Evolutionary conservation across 2,797 vertebrate species (phyloP).

Genomic region (Phataginus tricuspis): DNA sequence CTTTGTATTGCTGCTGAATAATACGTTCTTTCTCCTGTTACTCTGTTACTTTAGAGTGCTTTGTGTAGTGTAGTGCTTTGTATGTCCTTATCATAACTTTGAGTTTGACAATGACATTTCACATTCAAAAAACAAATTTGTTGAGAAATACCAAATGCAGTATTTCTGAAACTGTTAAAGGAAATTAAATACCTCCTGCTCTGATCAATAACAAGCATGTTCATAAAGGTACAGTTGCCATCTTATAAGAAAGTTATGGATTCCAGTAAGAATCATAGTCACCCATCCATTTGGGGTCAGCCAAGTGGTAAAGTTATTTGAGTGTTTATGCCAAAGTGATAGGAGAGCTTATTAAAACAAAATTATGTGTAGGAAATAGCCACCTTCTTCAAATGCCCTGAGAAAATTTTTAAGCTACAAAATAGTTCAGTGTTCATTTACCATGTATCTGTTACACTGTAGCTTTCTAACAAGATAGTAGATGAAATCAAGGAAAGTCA

Average conservation of each 20-base stretch:
- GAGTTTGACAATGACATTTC: slow-evolving; percentile 66
- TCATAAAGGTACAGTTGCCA: not conserved
- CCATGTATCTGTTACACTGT: not conserved
- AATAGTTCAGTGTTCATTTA: slow-evolving; percentile 14
- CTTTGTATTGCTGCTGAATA: slow-evolving; percentile 36
- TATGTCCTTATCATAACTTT: slow-evolving; percentile 61
- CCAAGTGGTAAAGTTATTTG: slow-evolving; percentile 36
- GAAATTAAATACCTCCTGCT: slow-evolving; percentile 21
- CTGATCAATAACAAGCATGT: not conserved
- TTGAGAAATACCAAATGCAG: slow-evolving; percentile 45
- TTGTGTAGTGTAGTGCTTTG: too few species aligned
- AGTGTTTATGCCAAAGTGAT: slow-evolving; percentile 33
- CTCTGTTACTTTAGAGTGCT: slow-evolving; percentile 49
- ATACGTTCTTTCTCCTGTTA: slow-evolving; percentile 33
- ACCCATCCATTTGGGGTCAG: not conserved
- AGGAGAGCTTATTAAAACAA: slow-evolving; percentile 41
- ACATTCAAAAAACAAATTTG: slow-evolving; percentile 52
- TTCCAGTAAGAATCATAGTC: slow-evolving; percentile 33
- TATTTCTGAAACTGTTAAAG: slow-evolving; percentile 27
- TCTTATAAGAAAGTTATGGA: not conserved
- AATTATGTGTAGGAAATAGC: slow-evolving; percentile 39
- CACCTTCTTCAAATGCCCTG: not conserved
- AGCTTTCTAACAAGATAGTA: not conserved
- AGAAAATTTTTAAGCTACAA: not conserved
- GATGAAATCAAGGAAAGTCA: not conserved